Evolutionary conservation across 2,888 invertebrate genomes (phyloP).

Genomic region (Escarpia spicata): DNA sequence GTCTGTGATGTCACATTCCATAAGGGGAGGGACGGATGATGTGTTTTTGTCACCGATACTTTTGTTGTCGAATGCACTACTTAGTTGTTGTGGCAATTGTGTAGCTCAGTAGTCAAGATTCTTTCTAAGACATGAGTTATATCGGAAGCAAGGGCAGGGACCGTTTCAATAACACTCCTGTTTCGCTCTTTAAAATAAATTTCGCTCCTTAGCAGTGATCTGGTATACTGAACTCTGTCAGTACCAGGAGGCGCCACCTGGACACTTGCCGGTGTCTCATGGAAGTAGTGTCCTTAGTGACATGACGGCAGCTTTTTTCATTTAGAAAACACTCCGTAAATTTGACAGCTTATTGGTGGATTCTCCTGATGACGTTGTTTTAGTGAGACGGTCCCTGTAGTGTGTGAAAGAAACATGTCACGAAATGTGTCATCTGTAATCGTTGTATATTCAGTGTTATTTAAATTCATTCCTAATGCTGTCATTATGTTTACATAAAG

Average conservation of each 20-base stretch:
- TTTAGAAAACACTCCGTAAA: too few species aligned
- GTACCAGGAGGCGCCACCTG: too few species aligned
- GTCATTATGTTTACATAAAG: neutral
- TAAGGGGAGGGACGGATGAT: neutral
- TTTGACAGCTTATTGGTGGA: too few species aligned
- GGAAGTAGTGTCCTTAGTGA: too few species aligned
- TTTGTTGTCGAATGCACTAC: neutral
- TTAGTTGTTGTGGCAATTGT: neutral
- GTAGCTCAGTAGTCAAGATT: neutral
- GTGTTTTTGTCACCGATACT: neutral
- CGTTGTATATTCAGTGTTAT: neutral
- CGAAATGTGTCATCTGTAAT: neutral
- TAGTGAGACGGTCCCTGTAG: neutral
- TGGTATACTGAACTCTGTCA: too few species aligned
- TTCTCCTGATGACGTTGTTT: too few species aligned
- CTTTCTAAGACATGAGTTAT: neutral
- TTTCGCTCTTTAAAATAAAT: too few species aligned
- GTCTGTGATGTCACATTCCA: neutral
- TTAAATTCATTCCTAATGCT: neutral
- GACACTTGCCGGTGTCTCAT: too few species aligned
- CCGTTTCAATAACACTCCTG: too few species aligned
- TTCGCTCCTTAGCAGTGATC: too few species aligned
- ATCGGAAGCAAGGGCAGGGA: neutral
- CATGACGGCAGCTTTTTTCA: too few species aligned
- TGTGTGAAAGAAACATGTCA: neutral